Evolutionary conservation across 2,797 vertebrate species (phyloP).

Genomic region (Lepidocolaptes lacrymiger): DNA sequence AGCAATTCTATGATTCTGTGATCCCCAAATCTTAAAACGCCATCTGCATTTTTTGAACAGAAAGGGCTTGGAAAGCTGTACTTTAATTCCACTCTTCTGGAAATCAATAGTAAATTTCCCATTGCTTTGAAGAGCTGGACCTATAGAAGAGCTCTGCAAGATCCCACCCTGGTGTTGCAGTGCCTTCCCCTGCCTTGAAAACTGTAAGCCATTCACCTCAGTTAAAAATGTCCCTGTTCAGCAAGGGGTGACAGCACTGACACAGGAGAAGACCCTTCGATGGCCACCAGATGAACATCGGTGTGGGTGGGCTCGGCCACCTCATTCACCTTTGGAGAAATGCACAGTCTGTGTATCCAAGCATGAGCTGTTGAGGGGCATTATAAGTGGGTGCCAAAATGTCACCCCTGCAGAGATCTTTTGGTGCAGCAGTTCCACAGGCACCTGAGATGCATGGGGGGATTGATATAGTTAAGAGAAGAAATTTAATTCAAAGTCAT

Average conservation of each 20-base stretch:
- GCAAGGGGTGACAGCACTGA: background rate
- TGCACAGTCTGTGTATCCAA: accelerated
- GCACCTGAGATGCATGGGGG: accelerated
- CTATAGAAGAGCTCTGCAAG: background rate
- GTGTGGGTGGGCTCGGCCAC: background rate
- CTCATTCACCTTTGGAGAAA: background rate
- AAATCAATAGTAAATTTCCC: background rate
- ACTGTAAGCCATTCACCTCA: accelerated
- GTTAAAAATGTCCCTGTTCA: background rate
- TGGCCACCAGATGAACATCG: accelerated
- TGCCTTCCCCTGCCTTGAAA: background rate
- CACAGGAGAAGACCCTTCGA: background rate
- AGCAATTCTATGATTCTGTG: background rate
- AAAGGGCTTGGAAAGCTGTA: background rate
- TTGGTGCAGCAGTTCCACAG: background rate
- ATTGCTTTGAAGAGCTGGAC: background rate
- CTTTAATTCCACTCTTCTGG: background rate
- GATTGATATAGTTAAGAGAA: background rate
- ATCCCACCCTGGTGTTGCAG: background rate
- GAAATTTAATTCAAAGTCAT: conserved; percentile 41
- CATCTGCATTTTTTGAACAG: background rate
- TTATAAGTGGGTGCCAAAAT: background rate
- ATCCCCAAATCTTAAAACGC: background rate
- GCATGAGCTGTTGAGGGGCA: accelerated
- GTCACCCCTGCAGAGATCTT: background rate